Conservation (phyloP, 2,113 vertebrate genomes). For the Hippolais icterina region DNA sequence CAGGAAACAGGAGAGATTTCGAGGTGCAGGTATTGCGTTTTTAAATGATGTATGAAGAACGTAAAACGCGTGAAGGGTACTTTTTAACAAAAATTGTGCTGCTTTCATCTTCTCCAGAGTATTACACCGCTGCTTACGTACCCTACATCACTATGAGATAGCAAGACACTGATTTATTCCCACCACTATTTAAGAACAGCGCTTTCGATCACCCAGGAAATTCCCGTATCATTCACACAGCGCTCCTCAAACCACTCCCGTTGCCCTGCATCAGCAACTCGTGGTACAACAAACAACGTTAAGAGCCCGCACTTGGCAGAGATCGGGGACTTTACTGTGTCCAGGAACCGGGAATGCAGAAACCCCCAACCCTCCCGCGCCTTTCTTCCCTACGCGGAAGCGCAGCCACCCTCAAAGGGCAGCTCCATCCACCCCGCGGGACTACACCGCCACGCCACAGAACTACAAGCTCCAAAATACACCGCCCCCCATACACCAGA, state of each 20-base stretch:
- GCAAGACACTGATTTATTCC: neutral
- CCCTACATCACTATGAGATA: fast-evolving
- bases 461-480: neutral
- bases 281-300: neutral
- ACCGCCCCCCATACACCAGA: neutral
- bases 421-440: fast-evolving
- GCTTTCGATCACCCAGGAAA: neutral
- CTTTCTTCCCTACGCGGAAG: fast-evolving
- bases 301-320: neutral
- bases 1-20: fast-evolving
- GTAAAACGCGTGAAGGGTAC: fast-evolving
- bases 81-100: neutral
- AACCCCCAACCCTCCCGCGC: fast-evolving
- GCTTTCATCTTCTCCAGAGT: neutral
- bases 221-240: fast-evolving
- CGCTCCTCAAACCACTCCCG: fast-evolving
- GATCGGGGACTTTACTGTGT: fast-evolving
- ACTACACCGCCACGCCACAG: fast-evolving
- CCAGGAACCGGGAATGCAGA: fast-evolving
- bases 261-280: neutral
- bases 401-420: fast-evolving
- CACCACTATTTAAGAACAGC: neutral
- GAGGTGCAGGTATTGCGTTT: fast-evolving
- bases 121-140: fast-evolving
- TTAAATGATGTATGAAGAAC: fast-evolving